phyloP scores from a whole-genome alignment of 2,113 vertebrate genomes.

The Lophius piscatorius region DNA sequence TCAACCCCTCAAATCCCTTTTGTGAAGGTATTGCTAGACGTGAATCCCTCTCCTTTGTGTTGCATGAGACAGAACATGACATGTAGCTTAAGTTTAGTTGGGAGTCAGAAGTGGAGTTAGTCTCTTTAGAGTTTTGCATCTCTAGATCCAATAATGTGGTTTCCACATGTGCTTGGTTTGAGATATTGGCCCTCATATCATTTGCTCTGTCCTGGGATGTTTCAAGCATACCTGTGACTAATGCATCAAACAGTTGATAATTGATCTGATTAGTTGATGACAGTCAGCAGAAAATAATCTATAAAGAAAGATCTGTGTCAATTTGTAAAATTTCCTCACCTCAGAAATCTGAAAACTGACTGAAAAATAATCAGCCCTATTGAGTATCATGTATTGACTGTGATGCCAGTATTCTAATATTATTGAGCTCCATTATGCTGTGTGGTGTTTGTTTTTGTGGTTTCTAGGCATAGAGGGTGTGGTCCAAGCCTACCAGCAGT shows the following conservation, averaged over 20 bases:
- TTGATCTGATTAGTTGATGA: neutral
- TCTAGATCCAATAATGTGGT: neutral
- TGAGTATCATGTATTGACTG: neutral
- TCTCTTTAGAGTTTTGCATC: neutral
- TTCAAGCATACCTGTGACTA: neutral
- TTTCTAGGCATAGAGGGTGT: conserved; percentile 90
- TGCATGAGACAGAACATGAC: neutral
- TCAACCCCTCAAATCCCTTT: conserved; percentile 89
- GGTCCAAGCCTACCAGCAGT: conserved; percentile 87
- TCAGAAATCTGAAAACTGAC: neutral
- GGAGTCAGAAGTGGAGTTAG: too few relatives aligned
- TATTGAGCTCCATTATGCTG: too few relatives aligned
- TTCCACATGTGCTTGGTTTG: neutral
- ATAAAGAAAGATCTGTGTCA: too few relatives aligned
- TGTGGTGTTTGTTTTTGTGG: neutral
- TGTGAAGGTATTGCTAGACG: conserved; percentile 82
- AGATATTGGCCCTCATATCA: neutral
- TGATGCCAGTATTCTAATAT: too few relatives aligned
- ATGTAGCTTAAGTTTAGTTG: neutral
- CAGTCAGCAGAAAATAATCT: neutral
- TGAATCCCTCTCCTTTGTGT: neutral
- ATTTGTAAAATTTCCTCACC: too few relatives aligned
- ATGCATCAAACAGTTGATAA: neutral
- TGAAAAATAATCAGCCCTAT: neutral
- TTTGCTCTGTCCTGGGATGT: neutral